Conservation (phyloP, 2,888 invertebrate species). For the Tineola bisselliella region DNA sequence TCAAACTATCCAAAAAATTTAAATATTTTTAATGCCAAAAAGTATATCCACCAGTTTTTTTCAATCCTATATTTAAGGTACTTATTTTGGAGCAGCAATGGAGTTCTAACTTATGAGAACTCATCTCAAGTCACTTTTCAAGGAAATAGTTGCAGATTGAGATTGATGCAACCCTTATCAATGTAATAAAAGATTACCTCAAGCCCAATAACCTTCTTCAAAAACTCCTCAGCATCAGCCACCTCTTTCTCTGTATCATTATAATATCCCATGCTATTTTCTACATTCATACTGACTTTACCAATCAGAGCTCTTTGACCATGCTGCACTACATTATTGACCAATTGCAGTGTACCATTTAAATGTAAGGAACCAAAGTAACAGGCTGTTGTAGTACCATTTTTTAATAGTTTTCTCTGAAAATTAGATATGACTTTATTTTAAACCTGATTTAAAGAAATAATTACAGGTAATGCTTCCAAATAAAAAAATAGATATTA, state of each 20-base stretch:
- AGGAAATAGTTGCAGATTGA: too few species aligned
- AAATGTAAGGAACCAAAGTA: conserved; percentile 86
- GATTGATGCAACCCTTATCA: too few species aligned
- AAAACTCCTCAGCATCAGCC: conserved; percentile 69
- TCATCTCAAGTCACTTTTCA: too few species aligned
- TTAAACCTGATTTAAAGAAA: too few species aligned
- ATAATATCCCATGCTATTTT: conserved; percentile 70
- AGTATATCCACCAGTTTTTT: too few species aligned
- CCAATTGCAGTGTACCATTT: conserved; percentile 76
- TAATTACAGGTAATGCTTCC: too few species aligned
- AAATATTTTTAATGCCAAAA: too few species aligned
- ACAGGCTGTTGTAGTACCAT: conserved; percentile 90
- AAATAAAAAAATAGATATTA: too few species aligned
- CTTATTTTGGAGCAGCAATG: too few species aligned
- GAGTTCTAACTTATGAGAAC: too few species aligned
- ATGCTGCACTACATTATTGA: conserved; percentile 69
- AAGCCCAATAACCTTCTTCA: conserved; percentile 59
- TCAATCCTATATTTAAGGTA: too few species aligned
- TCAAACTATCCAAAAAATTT: too few species aligned
- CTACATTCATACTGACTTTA: conserved; percentile 85
- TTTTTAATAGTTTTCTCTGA: conserved; percentile 75
- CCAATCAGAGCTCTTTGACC: conserved; percentile 88
- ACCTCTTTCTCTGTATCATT: conserved; percentile 71
- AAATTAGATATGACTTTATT: conserved; percentile 17
- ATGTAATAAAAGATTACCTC: not conserved